A percentile compares a stretch with the other conserved stretches of the same genome.
phyloP scores from a whole-genome alignment of 2,797 vertebrate species.

The Cossypha caffra region DNA sequence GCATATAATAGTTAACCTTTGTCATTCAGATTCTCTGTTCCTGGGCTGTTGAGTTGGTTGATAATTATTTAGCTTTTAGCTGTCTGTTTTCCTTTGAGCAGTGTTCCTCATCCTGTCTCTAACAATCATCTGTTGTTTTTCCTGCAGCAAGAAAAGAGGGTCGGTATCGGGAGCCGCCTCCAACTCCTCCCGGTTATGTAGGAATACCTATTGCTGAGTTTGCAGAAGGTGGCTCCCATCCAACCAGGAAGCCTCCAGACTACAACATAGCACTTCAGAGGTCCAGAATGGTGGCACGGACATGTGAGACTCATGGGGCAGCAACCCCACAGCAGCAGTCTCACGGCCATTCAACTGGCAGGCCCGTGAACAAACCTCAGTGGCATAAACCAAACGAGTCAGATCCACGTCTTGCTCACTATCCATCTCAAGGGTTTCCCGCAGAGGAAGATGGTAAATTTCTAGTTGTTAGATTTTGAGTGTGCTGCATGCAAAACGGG shows the following conservation, averaged over 20 bases:
- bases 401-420: slow-evolving; percentile 81
- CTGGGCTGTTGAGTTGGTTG: not conserved
- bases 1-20: not conserved
- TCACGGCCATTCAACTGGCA: slow-evolving; percentile 65
- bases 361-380: slow-evolving; percentile 76
- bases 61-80: not conserved
- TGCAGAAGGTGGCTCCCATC: slow-evolving; percentile 83
- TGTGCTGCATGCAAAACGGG: not conserved
- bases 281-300: slow-evolving; percentile 92
- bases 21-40: not conserved
- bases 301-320: slow-evolving; percentile 81
- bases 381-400: slow-evolving; percentile 82
- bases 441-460: slow-evolving; percentile 85
- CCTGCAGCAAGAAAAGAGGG: slow-evolving; percentile 90
- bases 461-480: slow-evolving; percentile 21
- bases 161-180: slow-evolving; percentile 93
- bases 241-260: slow-evolving; percentile 91
- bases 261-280: slow-evolving; percentile 96
- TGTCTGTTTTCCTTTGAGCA: not conserved
- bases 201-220: slow-evolving; percentile 94
- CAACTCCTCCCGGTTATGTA: slow-evolving; percentile 95
- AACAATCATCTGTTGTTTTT: slow-evolving; percentile 19
- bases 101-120: not conserved
- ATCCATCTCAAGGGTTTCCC: slow-evolving; percentile 84
- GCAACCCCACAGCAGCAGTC: slow-evolving; percentile 73